Conservation (phyloP, 1,140 invertebrate genomes). For the Gonioctena quinquepunctata region DNA sequence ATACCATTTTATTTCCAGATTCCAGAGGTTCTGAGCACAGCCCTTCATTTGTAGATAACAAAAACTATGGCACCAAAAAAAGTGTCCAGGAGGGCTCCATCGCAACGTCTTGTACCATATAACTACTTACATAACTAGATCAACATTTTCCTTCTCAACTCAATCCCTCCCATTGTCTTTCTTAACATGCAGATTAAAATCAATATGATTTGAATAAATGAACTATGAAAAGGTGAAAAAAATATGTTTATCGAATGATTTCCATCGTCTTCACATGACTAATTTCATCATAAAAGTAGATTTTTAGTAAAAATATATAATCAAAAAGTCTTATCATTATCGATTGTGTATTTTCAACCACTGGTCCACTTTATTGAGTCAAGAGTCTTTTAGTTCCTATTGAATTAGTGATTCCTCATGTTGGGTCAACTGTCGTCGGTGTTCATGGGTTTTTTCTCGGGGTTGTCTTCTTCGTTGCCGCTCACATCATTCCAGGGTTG, state of each 20-base stretch:
- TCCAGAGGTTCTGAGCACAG: too few relatives aligned
- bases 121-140: too few relatives aligned
- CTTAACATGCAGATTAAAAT: not conserved
- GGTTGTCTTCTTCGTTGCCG: not conserved
- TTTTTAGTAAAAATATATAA: not conserved
- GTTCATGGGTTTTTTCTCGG: slow-evolving; percentile 10
- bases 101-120: too few relatives aligned
- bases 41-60: too few relatives aligned
- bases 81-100: too few relatives aligned
- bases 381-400: not conserved
- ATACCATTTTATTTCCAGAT: too few relatives aligned
- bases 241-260: not conserved
- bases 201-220: not conserved
- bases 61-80: too few relatives aligned
- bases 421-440: not conserved
- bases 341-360: not conserved
- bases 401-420: too few relatives aligned
- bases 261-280: not conserved
- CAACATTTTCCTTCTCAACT: too few relatives aligned
- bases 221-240: not conserved
- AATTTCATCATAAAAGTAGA: not conserved
- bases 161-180: not conserved
- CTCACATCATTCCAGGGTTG: slow-evolving; percentile 74
- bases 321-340: not conserved
- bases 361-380: not conserved